Conservation (phyloP, 2,113 vertebrate genomes). For the Parus major region DNA sequence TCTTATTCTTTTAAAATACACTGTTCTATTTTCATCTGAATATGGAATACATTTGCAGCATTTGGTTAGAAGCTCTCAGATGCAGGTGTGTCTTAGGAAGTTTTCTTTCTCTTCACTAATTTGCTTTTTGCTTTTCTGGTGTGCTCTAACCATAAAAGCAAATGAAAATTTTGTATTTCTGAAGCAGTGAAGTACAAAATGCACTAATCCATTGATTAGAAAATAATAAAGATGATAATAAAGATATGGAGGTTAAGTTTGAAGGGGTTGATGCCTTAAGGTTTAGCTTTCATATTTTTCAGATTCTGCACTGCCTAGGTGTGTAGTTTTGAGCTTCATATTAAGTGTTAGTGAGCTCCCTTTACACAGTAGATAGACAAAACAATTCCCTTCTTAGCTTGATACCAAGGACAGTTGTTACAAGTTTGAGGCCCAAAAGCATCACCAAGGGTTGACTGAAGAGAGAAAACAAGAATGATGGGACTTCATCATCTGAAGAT, state of each 20-base stretch:
- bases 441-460: too few species aligned
- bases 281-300: too few species aligned
- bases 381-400: too few species aligned
- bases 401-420: too few species aligned
- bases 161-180: background rate
- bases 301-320: too few species aligned
- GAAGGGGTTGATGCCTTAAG: background rate
- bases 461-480: too few species aligned
- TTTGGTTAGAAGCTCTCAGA: background rate
- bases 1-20: background rate
- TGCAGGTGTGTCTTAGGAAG: background rate
- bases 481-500: too few species aligned
- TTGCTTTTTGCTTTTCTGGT: background rate
- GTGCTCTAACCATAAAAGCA: background rate
- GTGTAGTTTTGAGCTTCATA: too few species aligned
- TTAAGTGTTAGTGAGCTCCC: too few species aligned
- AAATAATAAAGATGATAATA: background rate
- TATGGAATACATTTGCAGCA: background rate
- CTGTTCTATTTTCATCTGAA: background rate
- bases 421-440: too few species aligned
- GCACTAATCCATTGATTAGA: background rate
- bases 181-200: background rate
- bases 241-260: background rate
- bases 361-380: too few species aligned
- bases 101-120: background rate